A percentile compares a stretch with the other conserved stretches of the same genome.
phyloP scores from a whole-genome alignment of 2,888 invertebrate genomes.

The Drosophila putrida region DNA sequence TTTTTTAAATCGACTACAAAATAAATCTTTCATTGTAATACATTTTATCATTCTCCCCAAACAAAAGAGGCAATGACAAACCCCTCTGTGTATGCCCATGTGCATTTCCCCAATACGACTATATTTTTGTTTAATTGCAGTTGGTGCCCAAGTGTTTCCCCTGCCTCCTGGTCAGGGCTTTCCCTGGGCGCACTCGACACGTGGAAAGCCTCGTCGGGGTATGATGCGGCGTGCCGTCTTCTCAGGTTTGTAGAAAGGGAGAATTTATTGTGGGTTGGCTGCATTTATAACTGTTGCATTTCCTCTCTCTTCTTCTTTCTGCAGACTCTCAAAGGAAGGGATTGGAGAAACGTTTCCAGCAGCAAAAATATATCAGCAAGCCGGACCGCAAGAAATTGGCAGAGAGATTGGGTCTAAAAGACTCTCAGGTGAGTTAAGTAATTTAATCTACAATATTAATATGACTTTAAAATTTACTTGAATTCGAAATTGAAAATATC shows the following conservation, averaged over 20 bases:
- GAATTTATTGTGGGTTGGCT: neutral
- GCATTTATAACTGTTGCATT: conserved; percentile 37
- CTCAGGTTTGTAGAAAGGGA: conserved; percentile 86
- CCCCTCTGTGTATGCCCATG: too few relatives aligned
- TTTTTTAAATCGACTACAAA: too few relatives aligned
- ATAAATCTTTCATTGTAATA: too few relatives aligned
- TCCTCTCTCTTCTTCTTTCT: conserved; percentile 33
- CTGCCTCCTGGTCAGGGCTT: conserved; percentile 88
- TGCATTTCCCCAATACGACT: conserved; percentile 54
- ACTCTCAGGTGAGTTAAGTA: conserved; percentile 93
- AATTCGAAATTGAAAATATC: neutral
- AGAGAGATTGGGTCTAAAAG: conserved; percentile 97
- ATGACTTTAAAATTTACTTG: too few relatives aligned
- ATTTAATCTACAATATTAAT: neutral
- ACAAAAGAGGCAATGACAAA: too few relatives aligned
- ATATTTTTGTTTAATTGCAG: conserved; percentile 82
- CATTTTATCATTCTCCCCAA: too few relatives aligned
- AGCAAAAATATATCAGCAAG: conserved; percentile 99
- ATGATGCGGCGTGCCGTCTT: conserved; percentile 99
- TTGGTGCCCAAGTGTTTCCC: conserved; percentile 88
- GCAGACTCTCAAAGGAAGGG: conserved; percentile 96
- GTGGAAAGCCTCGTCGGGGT: conserved; percentile 96
- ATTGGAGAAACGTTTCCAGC: conserved; percentile 97
- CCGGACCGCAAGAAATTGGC: conserved; percentile 99
- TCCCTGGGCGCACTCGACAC: conserved; percentile 96